These are phyloP conservation scores for Drosophila bocqueti DNA, from an alignment of 1,140 invertebrate genomes.

Conservation along the genomic window DNA sequence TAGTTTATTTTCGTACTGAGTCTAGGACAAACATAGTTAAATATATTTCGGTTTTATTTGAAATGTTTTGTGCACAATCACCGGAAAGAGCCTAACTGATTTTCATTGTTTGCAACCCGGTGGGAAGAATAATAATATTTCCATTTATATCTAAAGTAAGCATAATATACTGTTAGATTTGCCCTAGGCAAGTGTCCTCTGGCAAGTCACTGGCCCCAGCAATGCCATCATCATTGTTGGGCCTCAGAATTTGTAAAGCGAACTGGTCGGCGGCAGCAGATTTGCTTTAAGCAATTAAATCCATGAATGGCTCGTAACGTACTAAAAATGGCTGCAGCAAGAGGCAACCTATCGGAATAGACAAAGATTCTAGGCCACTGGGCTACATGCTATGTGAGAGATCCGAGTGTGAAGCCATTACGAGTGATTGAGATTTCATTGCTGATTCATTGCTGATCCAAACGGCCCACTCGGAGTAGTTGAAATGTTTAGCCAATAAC, in stretches of 20 bases:
- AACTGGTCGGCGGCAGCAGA: constrained; percentile 20
- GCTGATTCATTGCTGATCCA: constrained; percentile 12
- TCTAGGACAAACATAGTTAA: constrained; percentile 36
- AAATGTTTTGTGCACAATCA: constrained; percentile 28
- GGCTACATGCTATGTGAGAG: neutral
- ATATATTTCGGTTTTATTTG: constrained; percentile 11
- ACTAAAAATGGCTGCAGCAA: neutral
- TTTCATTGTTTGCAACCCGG: constrained; percentile 5
- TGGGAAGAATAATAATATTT: constrained; percentile 6
- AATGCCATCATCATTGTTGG: constrained; percentile 5
- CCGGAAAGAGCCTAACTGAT: constrained; percentile 15
- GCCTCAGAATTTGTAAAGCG: constrained; percentile 4
- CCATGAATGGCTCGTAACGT: constrained; percentile 17
- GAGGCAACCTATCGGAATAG: constrained; percentile 14
- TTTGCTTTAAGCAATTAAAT: constrained; percentile 65
- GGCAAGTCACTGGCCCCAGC: constrained; percentile 11
- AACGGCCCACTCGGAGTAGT: constrained; percentile 16
- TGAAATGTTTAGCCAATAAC: constrained; percentile 38
- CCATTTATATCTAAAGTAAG: constrained; percentile 19
- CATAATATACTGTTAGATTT: constrained; percentile 17
- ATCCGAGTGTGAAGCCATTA: neutral
- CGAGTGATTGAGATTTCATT: neutral
- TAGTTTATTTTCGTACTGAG: constrained; percentile 21
- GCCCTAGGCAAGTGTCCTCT: neutral
- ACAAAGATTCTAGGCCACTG: constrained; percentile 9